Base-by-base conservation (phyloP, 2,797 vertebrate genomes). In the Xerus rutilus region DNA sequence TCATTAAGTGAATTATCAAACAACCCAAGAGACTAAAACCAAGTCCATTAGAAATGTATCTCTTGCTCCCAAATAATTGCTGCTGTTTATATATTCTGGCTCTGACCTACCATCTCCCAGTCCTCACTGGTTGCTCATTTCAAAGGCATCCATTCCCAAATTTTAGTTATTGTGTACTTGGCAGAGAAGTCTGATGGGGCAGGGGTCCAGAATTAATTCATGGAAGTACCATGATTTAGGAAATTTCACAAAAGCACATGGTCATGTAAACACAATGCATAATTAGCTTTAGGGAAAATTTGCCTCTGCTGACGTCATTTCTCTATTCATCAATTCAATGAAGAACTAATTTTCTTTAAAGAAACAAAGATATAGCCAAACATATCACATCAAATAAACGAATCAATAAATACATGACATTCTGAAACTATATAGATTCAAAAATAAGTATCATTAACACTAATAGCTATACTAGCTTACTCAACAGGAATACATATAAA, bases 401-500 rank as follows among this genome's bases (percentile, higher is more conserved):
- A 90, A 64, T 91, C 52, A 86, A 59, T 28, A 93, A 67, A 64
- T 28, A 43, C 13, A 9, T 35, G 49, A 13, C 52, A 39, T 45
- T 90, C 57, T 82, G 64, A 93, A 91, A 86, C 39, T 23, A 52
- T 32, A 49, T 3, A 88, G 35, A 88, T 82, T 96, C 32, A 84
- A 85, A 94, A 95, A 43, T 28, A 88, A 88, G 89, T 32, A 72
- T 45, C 52, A 30, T 18, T 74, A 82, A 78, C 4, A 78, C 12
- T 35, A 79, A 47, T n/a, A 54, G 6, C 35, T 81, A 67, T 32
- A 73, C 43, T 84, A 74, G 10, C 84, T 89, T 90, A 6, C 43
- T 85, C 65, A 70, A 82, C 62, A 88, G 89, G 59, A 74, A 32
- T 69, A 91, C 83, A 81, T 62, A 88, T 23, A 88, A 76, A 97